phyloP scores from a whole-genome alignment of 2,113 vertebrate genomes.

The Lasiurus borealis region DNA sequence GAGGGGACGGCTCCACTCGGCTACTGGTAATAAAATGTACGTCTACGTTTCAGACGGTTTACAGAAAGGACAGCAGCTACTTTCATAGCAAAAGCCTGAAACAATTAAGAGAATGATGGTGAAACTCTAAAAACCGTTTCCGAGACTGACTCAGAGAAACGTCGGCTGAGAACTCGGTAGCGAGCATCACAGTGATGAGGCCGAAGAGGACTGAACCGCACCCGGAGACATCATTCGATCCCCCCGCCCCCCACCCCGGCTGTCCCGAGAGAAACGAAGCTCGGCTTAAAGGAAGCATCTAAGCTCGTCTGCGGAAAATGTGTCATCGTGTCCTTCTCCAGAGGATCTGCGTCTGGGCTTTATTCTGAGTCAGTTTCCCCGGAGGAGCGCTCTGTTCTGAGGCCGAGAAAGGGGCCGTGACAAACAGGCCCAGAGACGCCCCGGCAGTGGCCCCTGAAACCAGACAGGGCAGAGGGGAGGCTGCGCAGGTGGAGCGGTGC shows the following conservation, averaged over 20 bases:
- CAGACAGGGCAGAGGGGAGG: not conserved
- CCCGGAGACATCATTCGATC: not conserved
- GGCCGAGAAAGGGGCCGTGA: not conserved
- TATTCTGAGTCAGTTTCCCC: slow-evolving; percentile 60
- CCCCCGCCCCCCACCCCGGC: not conserved
- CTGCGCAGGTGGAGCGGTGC: not conserved
- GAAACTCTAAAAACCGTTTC: slow-evolving; percentile 32
- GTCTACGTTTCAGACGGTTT: slow-evolving; percentile 55
- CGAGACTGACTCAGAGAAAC: slow-evolving; percentile 47
- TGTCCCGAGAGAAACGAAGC: not conserved
- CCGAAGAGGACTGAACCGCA: not conserved
- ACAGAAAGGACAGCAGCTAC: slow-evolving; percentile 46
- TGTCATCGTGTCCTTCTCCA: slow-evolving; percentile 53
- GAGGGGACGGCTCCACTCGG: slow-evolving; percentile 46
- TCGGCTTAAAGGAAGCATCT: slow-evolving; percentile 33
- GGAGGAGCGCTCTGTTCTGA: slow-evolving; percentile 14
- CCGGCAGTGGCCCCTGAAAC: slow-evolving; percentile 16
- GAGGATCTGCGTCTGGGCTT: slow-evolving; percentile 59
- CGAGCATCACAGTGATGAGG: not conserved
- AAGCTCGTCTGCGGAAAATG: slow-evolving; percentile 23
- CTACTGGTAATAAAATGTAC: slow-evolving; percentile 40
- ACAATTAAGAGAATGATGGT: slow-evolving; percentile 60
- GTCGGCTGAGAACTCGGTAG: slow-evolving; percentile 8
- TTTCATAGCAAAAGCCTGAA: slow-evolving; percentile 23
- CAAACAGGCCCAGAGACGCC: not conserved